Percentiles rank a stretch among this genome's conserved stretches.
These are phyloP conservation scores for Lepidurus couesii DNA, from an alignment of 1,140 invertebrate species.

Conservation along the genomic window DNA sequence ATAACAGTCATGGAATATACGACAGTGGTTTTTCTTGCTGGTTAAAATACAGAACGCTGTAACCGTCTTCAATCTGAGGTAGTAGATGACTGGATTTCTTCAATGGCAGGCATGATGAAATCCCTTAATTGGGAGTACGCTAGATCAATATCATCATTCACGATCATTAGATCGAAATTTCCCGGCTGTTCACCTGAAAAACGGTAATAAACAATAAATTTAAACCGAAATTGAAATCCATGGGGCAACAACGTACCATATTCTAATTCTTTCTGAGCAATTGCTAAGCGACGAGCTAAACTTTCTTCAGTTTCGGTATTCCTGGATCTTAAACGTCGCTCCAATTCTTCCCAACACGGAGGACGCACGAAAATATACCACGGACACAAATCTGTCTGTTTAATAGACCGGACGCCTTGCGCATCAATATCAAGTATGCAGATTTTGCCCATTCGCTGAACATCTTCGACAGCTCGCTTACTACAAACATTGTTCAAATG, in stretches of 20 bases:
- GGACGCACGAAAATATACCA: constrained; percentile 89
- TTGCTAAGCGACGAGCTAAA: constrained; percentile 63
- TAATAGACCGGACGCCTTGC: constrained; percentile 91
- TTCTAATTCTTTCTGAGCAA: constrained; percentile 70
- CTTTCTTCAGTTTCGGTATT: constrained; percentile 87
- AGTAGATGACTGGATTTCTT: constrained; percentile 39
- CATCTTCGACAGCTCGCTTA: constrained; percentile 76
- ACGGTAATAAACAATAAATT: constrained; percentile 31
- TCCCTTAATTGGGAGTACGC: constrained; percentile 74
- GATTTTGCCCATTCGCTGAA: constrained; percentile 71
- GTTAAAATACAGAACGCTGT: background rate
- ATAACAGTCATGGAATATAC: constrained; percentile 1
- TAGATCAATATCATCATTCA: constrained; percentile 86
- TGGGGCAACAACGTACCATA: constrained; percentile 59
- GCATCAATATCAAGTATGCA: constrained; percentile 95
- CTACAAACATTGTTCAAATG: constrained; percentile 50
- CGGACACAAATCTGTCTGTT: constrained; percentile 73
- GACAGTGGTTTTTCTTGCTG: background rate
- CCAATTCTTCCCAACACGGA: constrained; percentile 72
- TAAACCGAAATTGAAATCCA: background rate
- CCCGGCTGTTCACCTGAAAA: constrained; percentile 60
- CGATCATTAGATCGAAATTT: constrained; percentile 83
- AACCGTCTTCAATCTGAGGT: background rate
- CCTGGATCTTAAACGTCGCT: constrained; percentile 66
- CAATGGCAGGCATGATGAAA: constrained; percentile 57